Evolutionary conservation across 2,113 vertebrate genomes (phyloP).

Genomic region (Azemiops feae): DNA sequence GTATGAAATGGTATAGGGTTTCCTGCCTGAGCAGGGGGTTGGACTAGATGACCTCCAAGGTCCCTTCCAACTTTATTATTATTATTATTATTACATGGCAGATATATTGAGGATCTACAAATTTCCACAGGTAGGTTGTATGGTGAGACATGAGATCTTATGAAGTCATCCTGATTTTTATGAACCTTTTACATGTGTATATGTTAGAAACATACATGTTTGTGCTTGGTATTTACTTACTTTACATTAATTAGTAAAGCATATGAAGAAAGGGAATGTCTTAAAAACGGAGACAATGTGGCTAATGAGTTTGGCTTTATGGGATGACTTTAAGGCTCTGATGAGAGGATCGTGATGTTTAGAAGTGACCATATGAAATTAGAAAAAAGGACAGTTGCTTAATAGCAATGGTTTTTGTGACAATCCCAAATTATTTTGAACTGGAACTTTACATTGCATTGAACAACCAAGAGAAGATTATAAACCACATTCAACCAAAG

Average conservation of each 20-base stretch:
- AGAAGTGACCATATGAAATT: neutral
- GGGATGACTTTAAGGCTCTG: neutral
- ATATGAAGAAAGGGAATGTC: neutral
- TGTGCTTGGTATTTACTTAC: neutral
- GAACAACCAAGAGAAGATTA: neutral
- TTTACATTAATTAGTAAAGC: neutral
- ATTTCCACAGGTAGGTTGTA: neutral
- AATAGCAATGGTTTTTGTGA: neutral
- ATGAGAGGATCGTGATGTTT: neutral
- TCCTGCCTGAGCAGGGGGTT: too few species aligned
- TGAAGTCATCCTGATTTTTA: neutral
- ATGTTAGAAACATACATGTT: neutral
- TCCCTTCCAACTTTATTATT: too few species aligned
- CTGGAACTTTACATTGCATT: neutral
- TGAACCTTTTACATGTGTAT: neutral
- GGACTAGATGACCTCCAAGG: too few species aligned
- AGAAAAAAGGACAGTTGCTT: neutral
- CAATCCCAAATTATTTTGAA: neutral
- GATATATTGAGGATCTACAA: constrained; percentile 5
- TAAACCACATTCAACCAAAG: neutral
- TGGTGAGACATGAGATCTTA: neutral
- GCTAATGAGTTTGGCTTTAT: neutral
- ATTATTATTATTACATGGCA: too few species aligned
- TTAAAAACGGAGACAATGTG: neutral
- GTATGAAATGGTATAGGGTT: too few species aligned